Base-by-base conservation (phyloP, 2,113 vertebrate species). In the Capreolus pygargus region DNA sequence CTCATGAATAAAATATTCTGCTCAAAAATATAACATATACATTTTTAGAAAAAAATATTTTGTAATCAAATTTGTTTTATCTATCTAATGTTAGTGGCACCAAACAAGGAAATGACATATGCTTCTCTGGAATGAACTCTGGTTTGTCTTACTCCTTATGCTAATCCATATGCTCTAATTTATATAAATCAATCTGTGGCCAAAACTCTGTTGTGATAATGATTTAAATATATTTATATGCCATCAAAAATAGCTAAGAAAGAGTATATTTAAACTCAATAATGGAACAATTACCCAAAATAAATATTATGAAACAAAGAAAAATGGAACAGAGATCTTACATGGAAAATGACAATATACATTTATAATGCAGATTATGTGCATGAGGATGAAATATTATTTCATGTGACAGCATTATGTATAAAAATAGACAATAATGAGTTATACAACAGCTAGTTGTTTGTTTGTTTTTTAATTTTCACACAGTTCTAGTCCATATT, bases 51-150 rank as follows among this genome's bases (percentile, higher is more conserved):
- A 82, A 86, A 94, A 95, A 25, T 57, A 96, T 93, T 85, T 92
- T 96, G 52, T 70, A 91, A 95, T 78, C 47, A 87, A 76, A 88
- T 97, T 90, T 96, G 86, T 93, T 92, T 96, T 50, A 89, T 81
- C 70, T 92, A 74, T 74, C 25, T 94, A 95, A 84, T 60, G 64
- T 57, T 86, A 67, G 13, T 92, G 91, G 93, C 60, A 97, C 13
- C 13, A 94, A 79, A 92, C 45, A 91, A 2, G 93, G 21, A 95
- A 83, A 78, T 86, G 45, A 30, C 86, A 94, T 94, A 43, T 83
- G 88, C 30, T 91, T 28, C 47, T 94, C 74, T 92, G 43, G 54
- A 70, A 92, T 79, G 43, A 97, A 58, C 76, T 91, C 55, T 57
- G n/a, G n/a, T 85, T 93, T 86, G 10, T 61, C 76, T 97, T 45